Base-by-base conservation (phyloP, 2,113 vertebrate species). In the Hippocampus comes region DNA sequence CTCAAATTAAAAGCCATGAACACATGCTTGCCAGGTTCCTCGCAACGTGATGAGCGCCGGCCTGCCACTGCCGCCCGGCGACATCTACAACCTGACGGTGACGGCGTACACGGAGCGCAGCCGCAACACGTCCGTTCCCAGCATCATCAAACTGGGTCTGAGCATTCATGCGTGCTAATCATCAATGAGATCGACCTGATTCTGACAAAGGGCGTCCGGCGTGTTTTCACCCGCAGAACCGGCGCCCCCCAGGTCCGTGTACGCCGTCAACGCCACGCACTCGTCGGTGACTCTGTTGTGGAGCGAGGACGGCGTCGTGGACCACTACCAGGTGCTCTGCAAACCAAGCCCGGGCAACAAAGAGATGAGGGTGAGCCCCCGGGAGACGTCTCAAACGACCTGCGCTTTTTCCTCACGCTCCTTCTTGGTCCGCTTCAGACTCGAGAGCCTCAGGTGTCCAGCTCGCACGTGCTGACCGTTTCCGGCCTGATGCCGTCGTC, bases 41-140 rank as follows among this genome's bases (percentile, higher is more conserved):
- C 94, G 95, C 57, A 95, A 84, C 12, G 90, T 91, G 83, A 97
- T 98, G 96, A 94, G 93, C 5, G 93, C 97, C 0, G 92, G 92
- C 65, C 88, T 99, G 70, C 93, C 89, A 12, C 84, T 98, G 65
- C 96, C 96, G 49, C 94, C 97, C 0, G 97, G 97, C 21, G 97
- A 99, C 88, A 95, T 98, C 76, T 99, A 99, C 86, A 99, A 98
- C 82, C 92, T 99, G 63, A 98, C 96, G 0, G 96, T 99, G 73
- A 96, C 95, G 2, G 97, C 97, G 38, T 99, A 94, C 72, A 98
- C 97, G 0, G 96, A 98, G 30, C 93, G 94, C 73, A 94, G 94
- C 85, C 93, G 93, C 57, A 99, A 98, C 77, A 94, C 92, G 1
- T 98, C 97, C 20, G 34, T 68, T n/a, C 92, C 94, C 0, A 93